Base-by-base conservation (phyloP, 2,888 invertebrate species). In the Pegoplata infirma region DNA sequence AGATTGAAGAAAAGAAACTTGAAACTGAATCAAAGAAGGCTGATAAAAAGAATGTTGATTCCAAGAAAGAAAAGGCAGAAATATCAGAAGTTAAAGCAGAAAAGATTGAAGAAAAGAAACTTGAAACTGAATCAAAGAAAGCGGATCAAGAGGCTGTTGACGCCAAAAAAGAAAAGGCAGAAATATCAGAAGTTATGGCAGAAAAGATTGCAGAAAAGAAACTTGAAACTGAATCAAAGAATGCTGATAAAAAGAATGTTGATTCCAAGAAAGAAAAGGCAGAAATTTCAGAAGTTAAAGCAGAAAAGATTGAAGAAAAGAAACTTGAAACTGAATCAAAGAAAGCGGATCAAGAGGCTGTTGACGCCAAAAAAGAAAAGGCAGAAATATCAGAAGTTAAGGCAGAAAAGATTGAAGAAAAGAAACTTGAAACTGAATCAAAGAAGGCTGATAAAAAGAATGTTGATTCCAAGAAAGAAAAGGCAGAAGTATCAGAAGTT, bases 251-350 rank as follows among this genome's bases (percentile, higher is more conserved):
- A 4, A 21, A 40, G 5, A 69, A 71, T 12, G 5, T 61, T 1
- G 58, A 58, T 14, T 23, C 49, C 16, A 19, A 14, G 1, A 64
- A 44, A 12, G 61, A 73, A n/a, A 19, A 64, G 17, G 75, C 25
- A 14, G 78, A 77, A 14, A 25, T 14, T 32, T 76, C 76, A 10
- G 76, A 80, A 46, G 67, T 79, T n/a, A 56, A 80, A 14, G 82
- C 56, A 83, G 77, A 77, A 68, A 69, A 83, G 83, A 12, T 36
- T 12, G 36, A 36, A 36, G 36, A 36, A 36, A 36, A 3, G 44
- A 40, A 12, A 14, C 44, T 14, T n/a, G n/a, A 40, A 40, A 3
- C n/a, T n/a, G n/a, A n/a, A n/a, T n/a, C n/a, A n/a, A n/a, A n/a
- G n/a, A n/a, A n/a, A n/a, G n/a, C n/a, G n/a, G n/a, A n/a, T n/a